A percentile compares a stretch with the other conserved stretches of the same genome.
phyloP scores from a whole-genome alignment of 1,140 invertebrate species.

The Acromyrmex charruanus region DNA sequence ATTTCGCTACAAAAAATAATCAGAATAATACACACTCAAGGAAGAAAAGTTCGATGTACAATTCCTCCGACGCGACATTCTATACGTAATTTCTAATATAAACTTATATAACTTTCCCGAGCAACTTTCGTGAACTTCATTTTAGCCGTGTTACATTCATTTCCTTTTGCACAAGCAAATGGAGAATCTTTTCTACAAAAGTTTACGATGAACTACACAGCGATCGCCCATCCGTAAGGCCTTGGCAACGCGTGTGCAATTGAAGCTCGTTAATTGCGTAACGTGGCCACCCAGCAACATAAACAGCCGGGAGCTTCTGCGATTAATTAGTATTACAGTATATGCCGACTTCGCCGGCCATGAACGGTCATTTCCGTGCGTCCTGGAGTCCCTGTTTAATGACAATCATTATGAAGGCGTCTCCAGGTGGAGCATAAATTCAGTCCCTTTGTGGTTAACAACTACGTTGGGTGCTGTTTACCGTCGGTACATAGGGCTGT shows the following conservation, averaged over 20 bases:
- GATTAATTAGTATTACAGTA: constrained; percentile 69
- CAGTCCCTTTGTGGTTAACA: constrained; percentile 45
- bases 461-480: not conserved
- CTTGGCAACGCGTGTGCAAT: not conserved
- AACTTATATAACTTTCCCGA: constrained; percentile 20
- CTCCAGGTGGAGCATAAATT: constrained; percentile 51
- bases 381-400: constrained; percentile 83
- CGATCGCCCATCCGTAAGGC: not conserved
- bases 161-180: not conserved
- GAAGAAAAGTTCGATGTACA: not conserved
- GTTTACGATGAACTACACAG: not conserved
- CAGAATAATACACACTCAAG: not conserved
- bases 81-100: constrained; percentile 22
- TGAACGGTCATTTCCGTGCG: constrained; percentile 10
- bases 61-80: not conserved
- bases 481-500: not conserved
- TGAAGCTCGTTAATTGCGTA: constrained; percentile 41
- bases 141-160: not conserved
- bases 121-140: constrained; percentile 8
- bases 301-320: constrained; percentile 44
- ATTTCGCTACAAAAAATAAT: not conserved
- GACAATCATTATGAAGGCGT: constrained; percentile 53
- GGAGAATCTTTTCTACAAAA: not conserved
- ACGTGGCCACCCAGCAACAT: constrained; percentile 22
- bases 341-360: constrained; percentile 62